These are phyloP conservation scores for Byasa hedistus DNA, from an alignment of 2,888 invertebrate species.

Conservation along the genomic window DNA sequence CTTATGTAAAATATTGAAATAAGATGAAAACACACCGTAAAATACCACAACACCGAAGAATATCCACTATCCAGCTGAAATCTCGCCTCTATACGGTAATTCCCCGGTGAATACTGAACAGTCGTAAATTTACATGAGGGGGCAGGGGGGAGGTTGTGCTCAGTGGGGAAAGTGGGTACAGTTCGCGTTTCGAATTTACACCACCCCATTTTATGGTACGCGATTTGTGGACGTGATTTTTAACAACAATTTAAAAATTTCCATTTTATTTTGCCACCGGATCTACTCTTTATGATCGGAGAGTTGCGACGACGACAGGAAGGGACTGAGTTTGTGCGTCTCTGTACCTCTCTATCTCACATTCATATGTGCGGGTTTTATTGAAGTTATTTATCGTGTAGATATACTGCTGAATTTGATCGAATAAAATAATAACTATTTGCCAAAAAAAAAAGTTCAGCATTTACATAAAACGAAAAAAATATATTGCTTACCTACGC, in stretches of 20 bases:
- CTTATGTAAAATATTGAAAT: too few species aligned
- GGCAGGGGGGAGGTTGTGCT: conserved; percentile 39
- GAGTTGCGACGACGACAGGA: conserved; percentile 28
- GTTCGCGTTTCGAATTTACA: conserved; percentile 64
- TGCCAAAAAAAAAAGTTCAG: too few species aligned
- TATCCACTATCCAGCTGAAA: conserved; percentile 57
- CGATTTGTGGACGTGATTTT: conserved; percentile 67
- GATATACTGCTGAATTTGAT: too few species aligned
- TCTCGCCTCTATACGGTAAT: conserved; percentile 64
- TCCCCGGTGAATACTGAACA: conserved; percentile 70
- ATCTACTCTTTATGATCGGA: conserved; percentile 48
- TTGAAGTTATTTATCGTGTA: too few species aligned
- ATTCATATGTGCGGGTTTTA: too few species aligned
- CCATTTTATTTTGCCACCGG: conserved; percentile 59
- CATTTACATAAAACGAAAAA: too few species aligned
- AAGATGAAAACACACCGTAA: too few species aligned
- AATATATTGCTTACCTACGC: too few species aligned
- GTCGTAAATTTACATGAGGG: conserved; percentile 71
- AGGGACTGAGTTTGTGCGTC: too few species aligned
- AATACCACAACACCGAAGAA: conserved; percentile 35
- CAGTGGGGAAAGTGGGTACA: conserved; percentile 54
- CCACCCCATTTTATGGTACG: conserved; percentile 60
- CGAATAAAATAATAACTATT: too few species aligned
- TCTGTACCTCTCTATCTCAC: too few species aligned
- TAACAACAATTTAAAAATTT: conserved; percentile 67